Base-by-base conservation (phyloP, 2,797 vertebrate genomes). In the Neolamprologus multifasciatus region DNA sequence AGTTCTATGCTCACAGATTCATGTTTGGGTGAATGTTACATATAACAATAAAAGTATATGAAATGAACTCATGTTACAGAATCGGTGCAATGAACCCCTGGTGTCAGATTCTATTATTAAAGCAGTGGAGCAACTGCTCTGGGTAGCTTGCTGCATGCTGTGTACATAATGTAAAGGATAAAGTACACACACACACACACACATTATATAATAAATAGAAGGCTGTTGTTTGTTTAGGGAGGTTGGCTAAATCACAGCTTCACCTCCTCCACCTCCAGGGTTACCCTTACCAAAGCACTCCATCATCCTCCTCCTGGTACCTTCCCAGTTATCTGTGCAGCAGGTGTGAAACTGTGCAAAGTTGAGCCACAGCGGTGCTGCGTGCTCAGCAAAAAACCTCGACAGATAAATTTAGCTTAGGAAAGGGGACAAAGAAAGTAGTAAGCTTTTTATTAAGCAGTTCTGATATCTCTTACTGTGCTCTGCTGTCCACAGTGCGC, bases 271-370 rank as follows among this genome's bases (percentile, higher is more conserved):
- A 71, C 67, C 40, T 26, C 67, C 21, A 48, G 21, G 16, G 23
- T 74, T 7, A 74, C 21, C 38, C 67, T 26, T 17, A 26, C 0
- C 21, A 71, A 26, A 45, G 67, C 40, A 71, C 40, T 71, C 4
- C 8, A 40, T 29, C 21, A 7, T 43, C 67, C 6, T 45, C 67
- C 40, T 45, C 40, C 67, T 71, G 40, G 40, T 74, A 26, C 67
- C 40, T 74, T 45, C 69, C 40, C 43, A 29, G 23, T 45, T 74
- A 26, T 74, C 69, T 19, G 23, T 74, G 69, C 69, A 74, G 69
- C 69, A 12, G 43, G 69, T 74, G 64, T 23, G 38, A 5, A 26
- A 6, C 21, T 26, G 67, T 2, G 8, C 7, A 71, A 43, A 71
- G 38, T 23, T 43, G 64, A 69, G 64, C n/a, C n/a, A 69, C 3